These are phyloP conservation scores for Dendrolimus pini DNA, from an alignment of 2,888 invertebrate species.

Conservation along the genomic window DNA sequence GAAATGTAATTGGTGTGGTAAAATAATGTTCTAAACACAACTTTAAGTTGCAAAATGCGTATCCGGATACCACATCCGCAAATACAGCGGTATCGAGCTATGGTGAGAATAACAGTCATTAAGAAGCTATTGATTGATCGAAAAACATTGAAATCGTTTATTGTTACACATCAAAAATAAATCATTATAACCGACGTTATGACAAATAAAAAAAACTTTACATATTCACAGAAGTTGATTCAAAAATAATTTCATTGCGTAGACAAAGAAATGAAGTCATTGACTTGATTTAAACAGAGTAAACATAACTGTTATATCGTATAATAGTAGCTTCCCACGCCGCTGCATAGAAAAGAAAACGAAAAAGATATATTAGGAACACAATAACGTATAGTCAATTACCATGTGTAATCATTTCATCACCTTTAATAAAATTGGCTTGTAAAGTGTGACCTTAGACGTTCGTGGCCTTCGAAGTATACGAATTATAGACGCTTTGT, in stretches of 20 bases:
- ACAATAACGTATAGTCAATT: constrained; percentile 32
- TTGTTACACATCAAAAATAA: too few species aligned
- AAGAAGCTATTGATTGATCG: too few species aligned
- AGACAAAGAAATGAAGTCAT: too few species aligned
- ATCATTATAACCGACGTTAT: too few species aligned
- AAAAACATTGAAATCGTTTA: too few species aligned
- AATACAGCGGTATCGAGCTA: constrained; percentile 13
- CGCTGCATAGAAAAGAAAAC: constrained; percentile 19
- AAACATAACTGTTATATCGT: too few species aligned
- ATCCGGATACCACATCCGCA: constrained; percentile 20
- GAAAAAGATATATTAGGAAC: constrained; percentile 18
- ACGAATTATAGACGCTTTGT: constrained; percentile 42
- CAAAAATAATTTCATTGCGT: too few species aligned
- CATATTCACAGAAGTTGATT: too few species aligned
- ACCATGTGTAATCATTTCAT: constrained; percentile 38
- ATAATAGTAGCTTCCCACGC: constrained; percentile 27
- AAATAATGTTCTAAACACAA: constrained; percentile 7
- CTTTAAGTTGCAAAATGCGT: constrained; percentile 19
- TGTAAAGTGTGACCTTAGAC: constrained; percentile 19
- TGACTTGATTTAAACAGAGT: too few species aligned
- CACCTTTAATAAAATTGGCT: constrained; percentile 36
- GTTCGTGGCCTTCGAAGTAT: constrained; percentile 32
- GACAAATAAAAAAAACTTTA: too few species aligned
- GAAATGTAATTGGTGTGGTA: too few species aligned
- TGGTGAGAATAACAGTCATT: too few species aligned